These are phyloP conservation scores for Rhimphoctona megacephalus DNA, from an alignment of 2,888 invertebrate species.

Conservation along the genomic window DNA sequence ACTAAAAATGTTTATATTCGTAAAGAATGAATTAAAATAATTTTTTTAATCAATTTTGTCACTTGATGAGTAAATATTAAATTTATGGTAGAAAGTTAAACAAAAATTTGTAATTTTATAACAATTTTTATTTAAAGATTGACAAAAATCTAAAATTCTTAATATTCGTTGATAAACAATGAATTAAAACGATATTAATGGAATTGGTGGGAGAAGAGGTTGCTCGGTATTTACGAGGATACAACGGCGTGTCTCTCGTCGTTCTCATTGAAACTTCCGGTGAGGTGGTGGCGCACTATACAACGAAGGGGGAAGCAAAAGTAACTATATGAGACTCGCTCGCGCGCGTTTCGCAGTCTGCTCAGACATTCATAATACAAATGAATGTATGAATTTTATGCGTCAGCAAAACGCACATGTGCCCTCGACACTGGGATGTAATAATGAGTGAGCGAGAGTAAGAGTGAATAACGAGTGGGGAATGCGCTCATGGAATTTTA, in stretches of 20 bases:
- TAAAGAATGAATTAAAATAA: no score
- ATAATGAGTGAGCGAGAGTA: slow-evolving; percentile 61
- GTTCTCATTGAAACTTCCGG: slow-evolving; percentile 82
- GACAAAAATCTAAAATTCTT: no score
- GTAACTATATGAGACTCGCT: slow-evolving; percentile 19
- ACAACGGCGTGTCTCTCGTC: slow-evolving; percentile 71
- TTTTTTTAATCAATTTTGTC: no score
- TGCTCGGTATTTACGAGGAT: slow-evolving; percentile 77
- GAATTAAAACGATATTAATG: neutral
- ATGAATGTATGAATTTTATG: slow-evolving; percentile 43
- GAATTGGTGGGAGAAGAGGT: slow-evolving; percentile 35
- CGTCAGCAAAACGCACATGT: slow-evolving; percentile 59
- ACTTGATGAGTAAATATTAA: neutral
- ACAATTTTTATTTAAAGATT: no score
- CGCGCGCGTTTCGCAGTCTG: slow-evolving; percentile 46
- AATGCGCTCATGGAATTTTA: slow-evolving; percentile 35
- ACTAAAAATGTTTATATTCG: no score
- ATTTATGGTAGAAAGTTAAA: no score
- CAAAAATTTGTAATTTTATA: no score
- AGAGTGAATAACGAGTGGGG: slow-evolving; percentile 57
- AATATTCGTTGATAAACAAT: neutral
- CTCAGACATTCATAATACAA: slow-evolving; percentile 51
- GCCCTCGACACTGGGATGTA: slow-evolving; percentile 63
- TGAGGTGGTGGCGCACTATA: slow-evolving; percentile 66
- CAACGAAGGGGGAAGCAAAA: slow-evolving; percentile 60